A percentile compares a stretch with the other conserved stretches of the same genome.
Conservation (phyloP, 2,113 vertebrate species). For the Pelecanus crispus region DNA sequence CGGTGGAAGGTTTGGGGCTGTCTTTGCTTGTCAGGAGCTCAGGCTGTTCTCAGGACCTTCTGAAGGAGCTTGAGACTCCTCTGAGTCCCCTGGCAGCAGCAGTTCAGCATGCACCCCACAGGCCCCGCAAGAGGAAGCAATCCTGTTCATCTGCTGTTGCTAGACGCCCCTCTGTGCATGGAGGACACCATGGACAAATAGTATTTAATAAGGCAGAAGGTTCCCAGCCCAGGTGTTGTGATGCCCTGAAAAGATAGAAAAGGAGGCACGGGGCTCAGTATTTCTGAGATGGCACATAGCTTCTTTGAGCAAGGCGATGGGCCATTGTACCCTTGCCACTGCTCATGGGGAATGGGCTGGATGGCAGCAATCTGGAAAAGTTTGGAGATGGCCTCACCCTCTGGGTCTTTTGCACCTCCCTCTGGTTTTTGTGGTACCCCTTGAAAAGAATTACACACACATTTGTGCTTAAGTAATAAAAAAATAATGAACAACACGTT, state of each 20-base stretch:
- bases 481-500: too few species aligned
- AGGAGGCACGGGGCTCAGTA: neutral
- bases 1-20: fast-evolving
- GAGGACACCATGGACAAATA: slow-evolving; percentile 62
- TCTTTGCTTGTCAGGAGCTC: neutral
- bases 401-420: neutral
- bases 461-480: too few species aligned
- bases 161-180: too few species aligned
- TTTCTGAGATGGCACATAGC: neutral
- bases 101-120: too few species aligned
- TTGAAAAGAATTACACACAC: too few species aligned
- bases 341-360: neutral
- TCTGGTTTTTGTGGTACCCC: neutral
- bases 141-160: neutral
- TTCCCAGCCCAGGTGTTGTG: slow-evolving; percentile 76
- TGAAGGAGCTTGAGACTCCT: neutral
- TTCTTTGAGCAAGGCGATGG: neutral
- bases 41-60: neutral
- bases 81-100: neutral
- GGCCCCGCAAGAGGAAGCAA: neutral
- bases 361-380: neutral
- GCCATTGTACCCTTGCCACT: neutral
- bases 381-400: neutral
- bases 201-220: slow-evolving; percentile 79
- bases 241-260: slow-evolving; percentile 69